Percentiles rank a stretch among this genome's conserved stretches.
Conservation (phyloP, 2,888 invertebrate species). For the Pristionchus maxplancki region DNA sequence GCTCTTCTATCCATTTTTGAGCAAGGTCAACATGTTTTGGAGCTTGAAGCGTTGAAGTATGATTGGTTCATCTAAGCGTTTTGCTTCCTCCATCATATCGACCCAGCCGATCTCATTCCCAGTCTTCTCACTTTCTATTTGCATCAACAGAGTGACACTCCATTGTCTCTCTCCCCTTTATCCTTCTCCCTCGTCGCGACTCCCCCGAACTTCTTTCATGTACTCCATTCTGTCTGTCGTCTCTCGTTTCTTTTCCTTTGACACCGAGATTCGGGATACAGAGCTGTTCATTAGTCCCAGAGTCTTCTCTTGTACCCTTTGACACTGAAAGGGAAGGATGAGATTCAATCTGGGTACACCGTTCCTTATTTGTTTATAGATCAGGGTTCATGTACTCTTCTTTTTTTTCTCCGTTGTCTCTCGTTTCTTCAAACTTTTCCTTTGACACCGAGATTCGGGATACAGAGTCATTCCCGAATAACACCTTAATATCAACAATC, state of each 20-base stretch:
- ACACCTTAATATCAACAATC: no score
- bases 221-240: not conserved
- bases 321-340: no score
- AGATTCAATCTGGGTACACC: no score
- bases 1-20: no score
- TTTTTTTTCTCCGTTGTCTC: not conserved
- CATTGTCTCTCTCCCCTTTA: constrained; percentile 34
- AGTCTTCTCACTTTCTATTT: constrained; percentile 43
- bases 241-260: not conserved
- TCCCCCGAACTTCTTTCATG: not conserved
- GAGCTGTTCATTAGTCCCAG: not conserved
- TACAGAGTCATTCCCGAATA: no score
- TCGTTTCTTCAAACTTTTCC: not conserved
- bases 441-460: not conserved
- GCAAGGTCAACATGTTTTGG: no score
- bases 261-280: not conserved
- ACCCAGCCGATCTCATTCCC: not conserved
- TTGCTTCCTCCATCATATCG: not conserved
- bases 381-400: not conserved
- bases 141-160: constrained; percentile 12
- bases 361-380: no score
- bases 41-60: no score
- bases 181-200: not conserved
- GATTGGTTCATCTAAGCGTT: not conserved
- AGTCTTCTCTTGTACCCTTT: not conserved